Base-by-base conservation (phyloP, 2,797 vertebrate genomes). In the Babyrousa celebensis region DNA sequence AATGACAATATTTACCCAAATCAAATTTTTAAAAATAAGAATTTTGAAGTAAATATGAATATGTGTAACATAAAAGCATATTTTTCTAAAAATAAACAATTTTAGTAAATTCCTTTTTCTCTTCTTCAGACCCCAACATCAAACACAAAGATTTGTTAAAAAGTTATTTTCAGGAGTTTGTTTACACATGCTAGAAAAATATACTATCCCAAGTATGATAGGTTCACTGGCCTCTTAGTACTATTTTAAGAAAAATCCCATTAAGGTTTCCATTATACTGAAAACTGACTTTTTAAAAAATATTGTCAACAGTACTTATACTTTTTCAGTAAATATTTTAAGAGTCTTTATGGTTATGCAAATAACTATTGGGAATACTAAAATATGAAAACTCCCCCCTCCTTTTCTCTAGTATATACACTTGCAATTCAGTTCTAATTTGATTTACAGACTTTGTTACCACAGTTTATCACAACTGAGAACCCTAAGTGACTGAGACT, bases 391-490 rank as follows among this genome's bases (percentile, higher is more conserved):
- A 4, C 12, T 7, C 89, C 6, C 0, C 12, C 12, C 12, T 14
- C 90, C 75, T 87, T 91, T 74, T 43, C 83, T 43, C 70, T 85
- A 93, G 54, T 32, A 90, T 82, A 85, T 62, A 84, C 7, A 75
- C 6, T 94, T 86, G 17, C 23, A 92, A 92, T 91, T 96, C 74
- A 94, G 60, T 60, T 93, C 88, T 54, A 0, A 72, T 85, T 96
- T 96, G 23, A 97, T 96, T 94, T 93, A 96, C 52, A 93, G 54
- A 70, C 18, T 96, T 92, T 89, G 56, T 95, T 90, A 95, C 54
- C 78, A 83, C 12, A 96, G 92, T 85, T 85, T 96, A 63, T 92
- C 92, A 96, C 94, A 98, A 93, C 80, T 52, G 17, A 97, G 75
- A 97, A 97, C 60, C 54, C 77, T 91, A 97, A 97, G 32, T n/a